These are phyloP conservation scores for Neogale vison DNA, from an alignment of 2,113 vertebrate species.

Conservation along the genomic window DNA sequence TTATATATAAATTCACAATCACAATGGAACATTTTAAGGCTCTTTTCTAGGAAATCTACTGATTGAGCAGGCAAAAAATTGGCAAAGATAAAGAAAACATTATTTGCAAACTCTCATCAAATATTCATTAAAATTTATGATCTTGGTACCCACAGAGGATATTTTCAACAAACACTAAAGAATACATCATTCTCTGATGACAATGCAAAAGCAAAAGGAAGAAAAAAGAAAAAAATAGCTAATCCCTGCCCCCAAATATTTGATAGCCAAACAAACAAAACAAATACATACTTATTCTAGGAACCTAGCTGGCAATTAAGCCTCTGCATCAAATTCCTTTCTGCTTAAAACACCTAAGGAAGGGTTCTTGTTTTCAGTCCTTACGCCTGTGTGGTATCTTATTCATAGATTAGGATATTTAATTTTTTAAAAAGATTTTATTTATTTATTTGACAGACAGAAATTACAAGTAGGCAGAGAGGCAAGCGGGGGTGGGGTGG, in stretches of 20 bases:
- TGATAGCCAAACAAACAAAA: not conserved
- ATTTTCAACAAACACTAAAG: not conserved
- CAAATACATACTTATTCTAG: not conserved
- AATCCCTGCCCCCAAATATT: not conserved
- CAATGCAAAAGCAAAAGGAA: not conserved
- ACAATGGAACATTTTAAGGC: not conserved
- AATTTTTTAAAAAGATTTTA: not conserved
- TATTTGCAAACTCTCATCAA: not conserved
- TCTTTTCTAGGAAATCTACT: not conserved
- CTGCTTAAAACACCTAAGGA: not conserved
- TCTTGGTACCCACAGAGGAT: not conserved
- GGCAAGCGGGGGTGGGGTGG: too few species aligned
- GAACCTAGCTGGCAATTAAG: not conserved
- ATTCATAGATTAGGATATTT: not conserved
- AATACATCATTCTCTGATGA: not conserved
- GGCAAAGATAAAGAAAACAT: not conserved
- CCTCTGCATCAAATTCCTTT: not conserved
- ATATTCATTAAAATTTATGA: not conserved
- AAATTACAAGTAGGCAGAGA: too few species aligned
- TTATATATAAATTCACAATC: not conserved
- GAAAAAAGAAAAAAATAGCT: not conserved
- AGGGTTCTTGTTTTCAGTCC: not conserved
- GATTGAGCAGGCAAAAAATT: not conserved
- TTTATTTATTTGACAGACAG: too few species aligned
- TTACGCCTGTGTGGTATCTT: not conserved